Base-by-base conservation (phyloP, 2,797 vertebrate species). In the Sternarchorhynchus goeldii region DNA sequence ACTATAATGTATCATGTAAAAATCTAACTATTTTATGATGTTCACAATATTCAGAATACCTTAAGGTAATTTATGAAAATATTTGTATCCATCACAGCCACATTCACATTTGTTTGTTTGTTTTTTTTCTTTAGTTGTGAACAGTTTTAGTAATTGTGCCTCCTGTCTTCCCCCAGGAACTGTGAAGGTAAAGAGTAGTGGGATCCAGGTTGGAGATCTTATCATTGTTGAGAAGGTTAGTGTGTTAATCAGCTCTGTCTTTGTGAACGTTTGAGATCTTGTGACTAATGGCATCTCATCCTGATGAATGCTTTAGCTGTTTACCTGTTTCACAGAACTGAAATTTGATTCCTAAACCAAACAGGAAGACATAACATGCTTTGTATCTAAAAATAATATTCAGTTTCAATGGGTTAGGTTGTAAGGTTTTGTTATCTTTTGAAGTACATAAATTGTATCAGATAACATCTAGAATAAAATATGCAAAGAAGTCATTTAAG, bases 141-240 rank as follows among this genome's bases (percentile, higher is more conserved):
- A 62, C 56, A 20, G 68, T 74, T 41, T 56, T 69, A 2, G 31
- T 66, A 65, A 73, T 66, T 3, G 2, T 17, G 6, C 34, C 79
- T 34, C 82, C 4, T 82, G 83, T 65, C 83, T 45, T 79, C 6
- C 89, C 83, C 62, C 90, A 99, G 98, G 98, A 59, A 99, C 96
- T 0, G 92, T 96, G 85, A 98, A 98, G 88, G 96, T 99, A 88
- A 98, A 98, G 92, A 99, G 98, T 85, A 96, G 95, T n/a, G 93
- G 89, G 36, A 99, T 99, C 86, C 98, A 99, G 92, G 98, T 99
- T 1, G 98, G 98, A 16, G 98, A 99, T 80, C 96, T 99, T n/a
- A 95, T 99, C 87, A 95, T 99, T 20, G 96, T 99, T n/a, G 98
- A 99, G 82, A 99, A 99, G 97, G 97, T 99, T 93, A 86, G 93